phyloP scores from a whole-genome alignment of 2,797 vertebrate species.

The Helicolenus hilgendorfi region DNA sequence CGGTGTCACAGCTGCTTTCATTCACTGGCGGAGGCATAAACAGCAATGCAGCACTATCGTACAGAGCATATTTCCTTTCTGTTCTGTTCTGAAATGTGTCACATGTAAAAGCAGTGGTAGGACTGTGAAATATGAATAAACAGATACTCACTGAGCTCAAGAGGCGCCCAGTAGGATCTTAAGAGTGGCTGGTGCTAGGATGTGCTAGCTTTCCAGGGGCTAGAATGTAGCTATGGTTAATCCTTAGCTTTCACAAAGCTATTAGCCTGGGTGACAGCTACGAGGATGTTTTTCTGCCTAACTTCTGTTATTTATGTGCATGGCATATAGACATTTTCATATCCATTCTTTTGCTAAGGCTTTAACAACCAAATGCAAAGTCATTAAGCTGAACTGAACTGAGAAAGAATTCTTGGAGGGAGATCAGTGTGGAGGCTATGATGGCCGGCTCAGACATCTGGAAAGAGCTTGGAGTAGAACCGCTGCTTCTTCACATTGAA shows the following conservation, averaged over 20 bases:
- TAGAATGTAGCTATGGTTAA: too few species aligned
- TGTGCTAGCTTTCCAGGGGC: too few species aligned
- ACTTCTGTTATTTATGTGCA: too few species aligned
- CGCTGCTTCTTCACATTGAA: background rate
- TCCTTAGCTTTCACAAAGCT: background rate
- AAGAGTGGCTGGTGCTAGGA: too few species aligned
- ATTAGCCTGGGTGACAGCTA: too few species aligned
- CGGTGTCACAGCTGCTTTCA: slow-evolving; percentile 26
- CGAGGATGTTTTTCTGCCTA: too few species aligned
- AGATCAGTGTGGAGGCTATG: background rate
- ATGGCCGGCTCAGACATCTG: background rate
- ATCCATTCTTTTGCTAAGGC: too few species aligned
- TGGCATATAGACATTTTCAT: too few species aligned
- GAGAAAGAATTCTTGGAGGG: background rate
- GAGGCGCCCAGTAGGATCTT: too few species aligned
- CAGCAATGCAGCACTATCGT: background rate
- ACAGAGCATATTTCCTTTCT: background rate
- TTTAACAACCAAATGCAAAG: rapidly evolving
- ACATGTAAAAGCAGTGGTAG: background rate
- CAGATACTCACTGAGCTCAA: background rate
- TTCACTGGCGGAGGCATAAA: background rate
- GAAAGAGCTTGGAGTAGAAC: background rate
- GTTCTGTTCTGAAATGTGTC: background rate
- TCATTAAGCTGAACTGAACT: too few species aligned
- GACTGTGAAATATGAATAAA: background rate